Percentiles rank a stretch among this genome's conserved stretches.
Evolutionary conservation across 2,888 invertebrate genomes (phyloP).

Genomic region (Adelognathus sp.): DNA sequence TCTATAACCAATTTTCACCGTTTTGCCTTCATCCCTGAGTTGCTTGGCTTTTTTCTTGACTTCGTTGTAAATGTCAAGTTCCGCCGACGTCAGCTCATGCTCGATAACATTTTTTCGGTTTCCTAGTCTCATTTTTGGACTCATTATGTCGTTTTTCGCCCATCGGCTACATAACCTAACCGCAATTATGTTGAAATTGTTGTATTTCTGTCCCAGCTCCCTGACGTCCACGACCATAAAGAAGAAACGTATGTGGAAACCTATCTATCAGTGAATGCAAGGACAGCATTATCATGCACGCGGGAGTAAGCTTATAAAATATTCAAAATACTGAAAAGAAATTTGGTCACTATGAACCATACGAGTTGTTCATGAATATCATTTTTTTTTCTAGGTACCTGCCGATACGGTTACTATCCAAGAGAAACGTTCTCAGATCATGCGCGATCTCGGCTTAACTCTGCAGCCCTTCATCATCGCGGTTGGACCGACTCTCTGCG

Average conservation of each 20-base stretch:
- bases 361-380: not conserved
- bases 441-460: not conserved
- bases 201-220: not conserved
- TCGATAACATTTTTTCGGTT: not conserved
- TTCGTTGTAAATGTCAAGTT: not conserved
- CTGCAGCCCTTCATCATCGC: slow-evolving; percentile 37
- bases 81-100: not conserved
- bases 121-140: not conserved
- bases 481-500: slow-evolving; percentile 7
- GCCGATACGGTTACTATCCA: slow-evolving; percentile 19
- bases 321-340: not conserved
- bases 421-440: not conserved
- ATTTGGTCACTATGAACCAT: not conserved
- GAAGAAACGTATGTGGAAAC: too few relatives aligned
- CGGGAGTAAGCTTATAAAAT: not conserved
- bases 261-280: slow-evolving; percentile 37
- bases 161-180: not conserved
- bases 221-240: not conserved
- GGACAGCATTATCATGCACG: slow-evolving; percentile 36
- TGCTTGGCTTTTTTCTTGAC: slow-evolving; percentile 4
- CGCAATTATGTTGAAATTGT: not conserved
- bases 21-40: not conserved
- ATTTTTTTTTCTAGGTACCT: not conserved
- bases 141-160: slow-evolving; percentile 16
- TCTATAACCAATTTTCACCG: not conserved